These are phyloP conservation scores for Lepidochrysops patricia DNA, from an alignment of 2,888 invertebrate genomes.

Conservation along the genomic window DNA sequence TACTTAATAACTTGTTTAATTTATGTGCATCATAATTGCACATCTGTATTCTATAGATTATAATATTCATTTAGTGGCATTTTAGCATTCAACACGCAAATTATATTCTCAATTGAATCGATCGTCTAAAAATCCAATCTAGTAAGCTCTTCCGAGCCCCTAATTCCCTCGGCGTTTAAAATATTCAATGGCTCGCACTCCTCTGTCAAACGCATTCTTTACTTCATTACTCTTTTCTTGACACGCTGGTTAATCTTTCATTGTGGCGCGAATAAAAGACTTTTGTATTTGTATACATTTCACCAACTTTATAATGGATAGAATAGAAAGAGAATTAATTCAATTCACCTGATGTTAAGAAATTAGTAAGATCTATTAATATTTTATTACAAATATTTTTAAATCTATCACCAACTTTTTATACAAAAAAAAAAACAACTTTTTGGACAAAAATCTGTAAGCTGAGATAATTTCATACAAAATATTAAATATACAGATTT, in stretches of 20 bases:
- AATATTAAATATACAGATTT: too few species aligned
- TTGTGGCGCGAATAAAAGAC: slow-evolving; percentile 35
- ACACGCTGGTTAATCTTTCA: slow-evolving; percentile 58
- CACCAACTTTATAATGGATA: neutral
- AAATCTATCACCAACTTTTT: neutral
- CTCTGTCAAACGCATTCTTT: slow-evolving; percentile 59
- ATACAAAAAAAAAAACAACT: too few species aligned
- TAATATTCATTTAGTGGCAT: neutral
- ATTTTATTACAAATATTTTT: too few species aligned
- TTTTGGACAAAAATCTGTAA: too few species aligned
- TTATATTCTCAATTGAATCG: slow-evolving; percentile 10
- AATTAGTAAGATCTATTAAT: too few species aligned
- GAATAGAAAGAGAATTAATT: neutral
- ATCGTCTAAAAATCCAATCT: slow-evolving; percentile 16
- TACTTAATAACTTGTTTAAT: too few species aligned
- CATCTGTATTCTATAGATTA: too few species aligned
- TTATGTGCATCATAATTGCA: too few species aligned
- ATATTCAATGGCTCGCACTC: slow-evolving; percentile 51
- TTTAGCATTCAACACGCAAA: neutral
- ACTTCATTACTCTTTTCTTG: slow-evolving; percentile 58
- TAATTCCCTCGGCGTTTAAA: slow-evolving; percentile 37
- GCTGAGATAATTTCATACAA: too few species aligned
- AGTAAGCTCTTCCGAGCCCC: slow-evolving; percentile 16
- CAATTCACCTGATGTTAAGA: neutral
- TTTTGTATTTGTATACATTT: slow-evolving; percentile 15